phyloP scores from a whole-genome alignment of 2,888 invertebrate genomes.

The Caenorhabditis doughertyi region DNA sequence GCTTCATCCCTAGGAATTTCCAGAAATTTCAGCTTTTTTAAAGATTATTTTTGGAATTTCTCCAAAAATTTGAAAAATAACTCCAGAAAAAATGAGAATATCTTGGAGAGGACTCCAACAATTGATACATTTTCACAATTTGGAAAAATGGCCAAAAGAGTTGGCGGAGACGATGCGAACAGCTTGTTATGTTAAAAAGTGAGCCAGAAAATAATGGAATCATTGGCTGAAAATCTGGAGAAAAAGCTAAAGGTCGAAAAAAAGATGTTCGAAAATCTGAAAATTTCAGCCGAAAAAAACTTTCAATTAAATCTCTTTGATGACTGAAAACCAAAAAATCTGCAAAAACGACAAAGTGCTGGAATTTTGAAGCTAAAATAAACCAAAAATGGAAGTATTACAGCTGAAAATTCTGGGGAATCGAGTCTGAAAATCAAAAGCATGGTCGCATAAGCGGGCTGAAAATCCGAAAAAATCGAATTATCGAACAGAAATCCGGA shows the following conservation, averaged over 20 bases:
- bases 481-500: background rate
- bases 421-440: too few species aligned
- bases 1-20: constrained; percentile 18
- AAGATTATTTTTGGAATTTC: too few species aligned
- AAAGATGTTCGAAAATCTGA: background rate
- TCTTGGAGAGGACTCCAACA: constrained; percentile 2
- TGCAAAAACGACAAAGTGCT: background rate
- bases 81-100: constrained; percentile 28
- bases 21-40: background rate
- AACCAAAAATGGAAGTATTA: background rate
- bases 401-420: background rate
- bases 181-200: constrained; percentile 64
- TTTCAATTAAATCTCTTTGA: too few species aligned
- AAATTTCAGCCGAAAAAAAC: background rate
- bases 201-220: background rate
- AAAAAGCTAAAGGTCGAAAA: background rate
- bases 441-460: background rate
- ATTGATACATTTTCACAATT: constrained; percentile 74
- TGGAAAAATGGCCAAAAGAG: constrained; percentile 71
- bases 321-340: background rate
- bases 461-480: background rate
- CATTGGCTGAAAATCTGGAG: background rate
- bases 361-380: background rate
- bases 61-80: too few species aligned
- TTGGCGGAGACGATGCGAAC: constrained; percentile 55